These are phyloP conservation scores for Phalacrocorax brasilianus DNA, from an alignment of 2,113 vertebrate species.

Conservation along the genomic window DNA sequence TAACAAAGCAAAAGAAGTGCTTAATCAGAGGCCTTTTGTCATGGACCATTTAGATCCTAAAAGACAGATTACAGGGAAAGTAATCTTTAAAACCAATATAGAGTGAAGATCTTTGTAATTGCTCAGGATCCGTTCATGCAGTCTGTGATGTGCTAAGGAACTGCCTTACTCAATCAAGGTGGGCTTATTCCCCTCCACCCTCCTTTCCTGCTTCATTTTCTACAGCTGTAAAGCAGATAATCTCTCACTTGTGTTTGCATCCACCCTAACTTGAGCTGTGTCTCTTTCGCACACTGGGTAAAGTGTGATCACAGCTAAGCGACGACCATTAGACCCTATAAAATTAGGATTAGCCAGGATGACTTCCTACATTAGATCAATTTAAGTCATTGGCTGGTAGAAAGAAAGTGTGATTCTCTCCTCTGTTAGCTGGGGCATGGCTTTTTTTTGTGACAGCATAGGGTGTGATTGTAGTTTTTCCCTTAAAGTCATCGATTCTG, in stretches of 20 bases:
- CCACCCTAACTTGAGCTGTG: not conserved
- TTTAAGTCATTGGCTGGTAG: slow-evolving; percentile 35
- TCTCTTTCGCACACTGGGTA: slow-evolving; percentile 11
- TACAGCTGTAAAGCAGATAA: not conserved
- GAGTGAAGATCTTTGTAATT: not conserved
- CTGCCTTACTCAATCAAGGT: not conserved
- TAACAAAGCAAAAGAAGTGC: slow-evolving; percentile 1
- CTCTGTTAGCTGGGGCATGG: not conserved
- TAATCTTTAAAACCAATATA: slow-evolving; percentile 24
- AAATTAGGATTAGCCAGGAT: slow-evolving; percentile 54
- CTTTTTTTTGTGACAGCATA: not conserved
- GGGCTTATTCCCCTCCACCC: not conserved
- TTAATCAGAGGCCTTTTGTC: slow-evolving; percentile 40
- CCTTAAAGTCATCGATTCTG: slow-evolving; percentile 9
- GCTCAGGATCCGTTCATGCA: not conserved
- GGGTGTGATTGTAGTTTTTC: not conserved
- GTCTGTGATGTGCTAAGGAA: not conserved
- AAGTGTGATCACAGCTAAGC: slow-evolving; percentile 59
- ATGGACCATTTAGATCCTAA: slow-evolving; percentile 44
- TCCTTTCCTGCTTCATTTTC: not conserved
- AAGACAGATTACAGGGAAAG: slow-evolving; percentile 13
- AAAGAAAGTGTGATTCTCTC: slow-evolving; percentile 18
- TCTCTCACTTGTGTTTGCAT: not conserved
- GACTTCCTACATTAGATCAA: slow-evolving; percentile 50
- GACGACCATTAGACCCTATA: slow-evolving; percentile 46